phyloP scores from a whole-genome alignment of 1,140 invertebrate genomes.

The Plutomurus gul region DNA sequence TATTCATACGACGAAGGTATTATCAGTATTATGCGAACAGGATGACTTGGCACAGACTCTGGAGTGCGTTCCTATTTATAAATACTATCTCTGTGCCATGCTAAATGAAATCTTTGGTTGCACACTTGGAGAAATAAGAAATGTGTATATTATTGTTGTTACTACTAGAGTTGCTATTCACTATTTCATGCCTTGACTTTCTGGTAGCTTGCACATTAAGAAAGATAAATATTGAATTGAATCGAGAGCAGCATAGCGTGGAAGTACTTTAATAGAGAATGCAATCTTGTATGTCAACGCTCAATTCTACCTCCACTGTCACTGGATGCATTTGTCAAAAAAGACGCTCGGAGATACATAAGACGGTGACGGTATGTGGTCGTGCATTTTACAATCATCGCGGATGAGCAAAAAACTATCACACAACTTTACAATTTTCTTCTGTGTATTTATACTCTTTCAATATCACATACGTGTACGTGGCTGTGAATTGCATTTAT shows the following conservation, averaged over 20 bases:
- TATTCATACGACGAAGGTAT: too few species aligned
- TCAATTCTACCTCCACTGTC: conserved; percentile 25
- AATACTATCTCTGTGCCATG: too few species aligned
- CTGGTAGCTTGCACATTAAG: neutral
- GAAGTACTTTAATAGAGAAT: neutral
- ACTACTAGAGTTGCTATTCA: neutral
- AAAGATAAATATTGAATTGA: neutral
- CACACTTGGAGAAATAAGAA: too few species aligned
- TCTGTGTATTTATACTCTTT: too few species aligned
- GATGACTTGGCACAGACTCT: too few species aligned
- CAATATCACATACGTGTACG: too few species aligned
- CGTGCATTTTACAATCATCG: neutral
- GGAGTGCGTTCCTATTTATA: too few species aligned
- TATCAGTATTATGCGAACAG: too few species aligned
- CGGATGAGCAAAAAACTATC: neutral
- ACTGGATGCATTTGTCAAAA: conserved; percentile 7
- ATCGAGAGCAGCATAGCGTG: neutral
- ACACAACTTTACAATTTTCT: neutral
- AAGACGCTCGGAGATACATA: neutral
- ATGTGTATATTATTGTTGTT: neutral
- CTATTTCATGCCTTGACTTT: neutral
- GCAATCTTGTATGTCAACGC: neutral
- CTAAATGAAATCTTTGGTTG: too few species aligned
- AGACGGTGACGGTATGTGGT: neutral
- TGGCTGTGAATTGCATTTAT: too few species aligned